phyloP scores from a whole-genome alignment of 2,888 invertebrate genomes.

The Geophilus truncorum region DNA sequence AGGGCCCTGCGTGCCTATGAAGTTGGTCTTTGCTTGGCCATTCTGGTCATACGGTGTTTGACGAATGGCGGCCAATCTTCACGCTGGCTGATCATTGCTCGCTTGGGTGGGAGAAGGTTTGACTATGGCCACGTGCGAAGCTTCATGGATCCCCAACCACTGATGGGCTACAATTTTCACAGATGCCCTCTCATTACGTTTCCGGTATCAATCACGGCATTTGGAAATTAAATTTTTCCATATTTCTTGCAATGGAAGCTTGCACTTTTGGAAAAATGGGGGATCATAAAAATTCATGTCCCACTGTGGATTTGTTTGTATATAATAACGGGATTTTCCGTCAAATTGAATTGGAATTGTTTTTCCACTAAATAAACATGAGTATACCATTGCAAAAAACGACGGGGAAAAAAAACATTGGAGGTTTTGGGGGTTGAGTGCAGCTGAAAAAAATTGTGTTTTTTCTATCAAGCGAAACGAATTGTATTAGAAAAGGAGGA shows the following conservation, averaged over 20 bases:
- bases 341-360: neutral
- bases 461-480: neutral
- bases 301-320: too few species aligned
- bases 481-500: neutral
- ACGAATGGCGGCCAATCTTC: conserved; percentile 27
- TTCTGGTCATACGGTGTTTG: conserved; percentile 14
- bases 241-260: neutral
- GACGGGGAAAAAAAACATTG: neutral
- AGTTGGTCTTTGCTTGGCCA: conserved; percentile 2
- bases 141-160: conserved; percentile 6
- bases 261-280: neutral
- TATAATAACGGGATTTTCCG: neutral
- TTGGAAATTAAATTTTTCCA: neutral
- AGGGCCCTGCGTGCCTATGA: neutral
- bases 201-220: neutral
- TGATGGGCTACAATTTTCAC: conserved; percentile 3
- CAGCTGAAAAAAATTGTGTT: neutral
- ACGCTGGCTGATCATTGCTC: conserved; percentile 25
- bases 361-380: neutral
- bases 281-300: too few species aligned
- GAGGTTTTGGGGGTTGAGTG: neutral
- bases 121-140: neutral
- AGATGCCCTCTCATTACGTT: neutral
- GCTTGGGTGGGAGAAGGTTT: neutral
- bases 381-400: neutral